These are phyloP conservation scores for Arremon aurantiirostris DNA, from an alignment of 2,797 vertebrate species.

Conservation along the genomic window DNA sequence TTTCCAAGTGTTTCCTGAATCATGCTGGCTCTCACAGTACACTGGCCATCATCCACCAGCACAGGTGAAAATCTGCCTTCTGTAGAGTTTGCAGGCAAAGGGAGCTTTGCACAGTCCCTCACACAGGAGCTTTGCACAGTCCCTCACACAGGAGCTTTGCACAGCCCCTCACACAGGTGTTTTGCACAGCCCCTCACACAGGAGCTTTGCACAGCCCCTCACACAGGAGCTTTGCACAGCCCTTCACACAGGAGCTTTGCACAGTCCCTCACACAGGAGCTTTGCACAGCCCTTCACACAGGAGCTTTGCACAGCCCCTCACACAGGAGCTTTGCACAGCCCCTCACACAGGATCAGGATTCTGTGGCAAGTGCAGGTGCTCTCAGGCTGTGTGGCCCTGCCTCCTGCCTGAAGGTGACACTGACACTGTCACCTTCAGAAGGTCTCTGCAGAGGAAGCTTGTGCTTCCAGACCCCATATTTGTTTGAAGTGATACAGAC, in stretches of 20 bases:
- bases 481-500: neutral
- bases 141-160: neutral
- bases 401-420: neutral
- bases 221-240: no score
- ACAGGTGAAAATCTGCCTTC: neutral
- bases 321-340: neutral
- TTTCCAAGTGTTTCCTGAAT: neutral
- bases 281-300: no score
- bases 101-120: neutral
- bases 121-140: neutral
- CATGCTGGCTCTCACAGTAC: neutral
- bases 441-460: neutral
- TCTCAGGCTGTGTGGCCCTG: rapidly evolving
- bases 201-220: neutral
- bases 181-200: neutral
- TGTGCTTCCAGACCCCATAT: neutral
- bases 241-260: no score
- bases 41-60: neutral
- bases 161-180: neutral
- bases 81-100: neutral
- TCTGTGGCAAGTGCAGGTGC: neutral
- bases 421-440: neutral
- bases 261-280: neutral
- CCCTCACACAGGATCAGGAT: neutral
- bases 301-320: neutral